Evolutionary conservation across 2,888 invertebrate genomes (phyloP).

Genomic region (Hydriomena furcata): DNA sequence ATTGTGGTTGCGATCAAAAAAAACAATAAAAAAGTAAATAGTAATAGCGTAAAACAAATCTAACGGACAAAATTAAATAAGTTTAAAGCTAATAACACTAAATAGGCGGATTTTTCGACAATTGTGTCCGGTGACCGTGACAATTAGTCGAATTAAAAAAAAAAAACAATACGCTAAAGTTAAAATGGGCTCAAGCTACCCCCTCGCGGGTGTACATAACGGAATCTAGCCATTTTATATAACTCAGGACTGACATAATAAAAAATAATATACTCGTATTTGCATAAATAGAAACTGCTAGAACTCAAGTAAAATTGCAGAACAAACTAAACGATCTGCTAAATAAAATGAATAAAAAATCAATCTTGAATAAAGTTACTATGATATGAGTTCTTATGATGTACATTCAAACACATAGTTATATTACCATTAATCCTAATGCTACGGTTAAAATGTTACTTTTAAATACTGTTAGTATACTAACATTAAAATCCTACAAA

Average conservation of each 20-base stretch:
- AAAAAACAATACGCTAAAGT: conserved; percentile 30
- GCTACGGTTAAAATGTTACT: conserved; percentile 12
- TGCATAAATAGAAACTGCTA: not conserved
- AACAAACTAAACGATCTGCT: not conserved
- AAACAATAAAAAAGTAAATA: not conserved
- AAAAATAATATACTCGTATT: not conserved
- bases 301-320: not conserved
- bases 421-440: conserved; percentile 2
- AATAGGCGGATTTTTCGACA: conserved; percentile 76
- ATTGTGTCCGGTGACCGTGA: conserved; percentile 56
- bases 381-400: conserved; percentile 13
- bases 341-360: not conserved
- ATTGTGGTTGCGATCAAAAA: not conserved
- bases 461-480: conserved; percentile 24
- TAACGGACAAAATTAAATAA: conserved; percentile 42
- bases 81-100: conserved; percentile 54
- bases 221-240: conserved; percentile 2
- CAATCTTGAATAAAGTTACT: conserved; percentile 7
- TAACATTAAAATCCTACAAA: conserved; percentile 8
- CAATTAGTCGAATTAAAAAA: conserved; percentile 34
- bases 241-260: not conserved
- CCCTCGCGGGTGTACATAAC: not conserved
- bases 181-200: conserved; percentile 8
- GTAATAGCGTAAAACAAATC: conserved; percentile 32
- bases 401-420: conserved; percentile 9